A percentile compares a stretch with the other conserved stretches of the same genome.
phyloP scores from a whole-genome alignment of 2,113 vertebrate species.

The Oceanodroma tethys region DNA sequence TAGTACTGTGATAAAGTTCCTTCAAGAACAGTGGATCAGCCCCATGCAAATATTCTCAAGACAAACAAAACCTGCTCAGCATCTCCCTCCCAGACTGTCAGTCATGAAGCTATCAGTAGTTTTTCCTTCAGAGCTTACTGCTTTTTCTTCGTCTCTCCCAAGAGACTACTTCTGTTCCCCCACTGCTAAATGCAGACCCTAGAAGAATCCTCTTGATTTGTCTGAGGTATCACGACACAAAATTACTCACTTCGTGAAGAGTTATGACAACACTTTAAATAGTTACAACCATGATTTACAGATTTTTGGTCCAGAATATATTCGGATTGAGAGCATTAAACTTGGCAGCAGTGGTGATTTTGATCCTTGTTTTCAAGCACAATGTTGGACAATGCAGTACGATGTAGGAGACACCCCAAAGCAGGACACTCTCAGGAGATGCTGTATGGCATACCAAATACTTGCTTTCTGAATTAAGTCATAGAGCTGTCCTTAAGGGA shows the following conservation, averaged over 20 bases:
- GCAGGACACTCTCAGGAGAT: background rate
- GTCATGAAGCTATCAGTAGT: background rate
- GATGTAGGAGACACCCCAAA: background rate
- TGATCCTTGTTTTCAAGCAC: background rate
- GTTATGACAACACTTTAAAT: background rate
- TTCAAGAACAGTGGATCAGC: background rate
- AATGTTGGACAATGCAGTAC: rapidly evolving
- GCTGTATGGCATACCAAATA: background rate
- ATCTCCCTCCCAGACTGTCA: background rate
- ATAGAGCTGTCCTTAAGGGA: background rate
- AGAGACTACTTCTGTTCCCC: background rate
- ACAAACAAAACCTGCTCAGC: background rate
- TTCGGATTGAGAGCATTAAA: background rate
- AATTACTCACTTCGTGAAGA: background rate
- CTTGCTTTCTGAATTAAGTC: background rate
- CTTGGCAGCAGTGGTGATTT: background rate
- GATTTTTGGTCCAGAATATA: background rate
- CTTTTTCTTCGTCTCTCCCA: background rate
- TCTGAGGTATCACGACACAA: background rate
- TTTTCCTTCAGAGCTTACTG: background rate
- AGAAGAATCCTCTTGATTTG: background rate
- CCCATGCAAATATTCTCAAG: slow-evolving; percentile 15
- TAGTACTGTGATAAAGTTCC: background rate
- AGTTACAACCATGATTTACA: background rate
- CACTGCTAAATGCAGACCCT: background rate